Evolutionary conservation across 1,140 invertebrate species (phyloP).

Genomic region (Pseudomyrmex cubaensis): DNA sequence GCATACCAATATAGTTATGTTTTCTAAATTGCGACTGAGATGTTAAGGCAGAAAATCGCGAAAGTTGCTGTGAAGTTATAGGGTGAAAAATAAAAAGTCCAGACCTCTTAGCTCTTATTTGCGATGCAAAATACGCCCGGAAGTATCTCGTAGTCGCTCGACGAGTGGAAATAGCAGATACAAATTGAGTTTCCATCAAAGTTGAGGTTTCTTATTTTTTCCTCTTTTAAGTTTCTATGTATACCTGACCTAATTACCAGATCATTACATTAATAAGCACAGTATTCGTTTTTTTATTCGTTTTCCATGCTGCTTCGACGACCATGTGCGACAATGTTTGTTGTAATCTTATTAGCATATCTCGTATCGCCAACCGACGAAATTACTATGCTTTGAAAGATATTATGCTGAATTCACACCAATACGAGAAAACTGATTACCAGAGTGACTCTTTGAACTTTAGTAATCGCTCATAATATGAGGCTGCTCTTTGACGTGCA

Average conservation of each 20-base stretch:
- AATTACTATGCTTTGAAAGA: slow-evolving; percentile 12
- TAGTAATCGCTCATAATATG: slow-evolving; percentile 26
- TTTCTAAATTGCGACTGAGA: slow-evolving; percentile 30
- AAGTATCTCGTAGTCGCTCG: slow-evolving; percentile 33
- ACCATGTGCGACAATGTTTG: no score
- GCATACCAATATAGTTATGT: slow-evolving; percentile 2
- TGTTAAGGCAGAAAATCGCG: slow-evolving; percentile 43
- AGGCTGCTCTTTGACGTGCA: slow-evolving; percentile 37
- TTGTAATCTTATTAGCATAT: slow-evolving; percentile 13
- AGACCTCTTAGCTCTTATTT: slow-evolving; percentile 42
- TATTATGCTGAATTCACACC: slow-evolving; percentile 2
- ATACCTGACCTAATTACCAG: slow-evolving; percentile 34
- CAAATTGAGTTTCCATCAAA: slow-evolving; percentile 48
- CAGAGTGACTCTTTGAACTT: slow-evolving; percentile 55
- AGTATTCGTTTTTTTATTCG: background rate
- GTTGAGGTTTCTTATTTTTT: slow-evolving; percentile 29
- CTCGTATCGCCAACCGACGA: slow-evolving; percentile 10
- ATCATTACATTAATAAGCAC: slow-evolving; percentile 10
- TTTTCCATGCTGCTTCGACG: no score
- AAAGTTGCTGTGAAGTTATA: slow-evolving; percentile 35
- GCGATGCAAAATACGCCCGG: slow-evolving; percentile 55
- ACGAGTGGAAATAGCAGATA: slow-evolving; percentile 47
- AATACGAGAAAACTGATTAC: slow-evolving; percentile 25
- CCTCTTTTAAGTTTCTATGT: slow-evolving; percentile 41
- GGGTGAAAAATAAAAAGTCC: slow-evolving; percentile 44